Conservation (phyloP, 2,888 invertebrate genomes). For the Yponomeuta sedellus region DNA sequence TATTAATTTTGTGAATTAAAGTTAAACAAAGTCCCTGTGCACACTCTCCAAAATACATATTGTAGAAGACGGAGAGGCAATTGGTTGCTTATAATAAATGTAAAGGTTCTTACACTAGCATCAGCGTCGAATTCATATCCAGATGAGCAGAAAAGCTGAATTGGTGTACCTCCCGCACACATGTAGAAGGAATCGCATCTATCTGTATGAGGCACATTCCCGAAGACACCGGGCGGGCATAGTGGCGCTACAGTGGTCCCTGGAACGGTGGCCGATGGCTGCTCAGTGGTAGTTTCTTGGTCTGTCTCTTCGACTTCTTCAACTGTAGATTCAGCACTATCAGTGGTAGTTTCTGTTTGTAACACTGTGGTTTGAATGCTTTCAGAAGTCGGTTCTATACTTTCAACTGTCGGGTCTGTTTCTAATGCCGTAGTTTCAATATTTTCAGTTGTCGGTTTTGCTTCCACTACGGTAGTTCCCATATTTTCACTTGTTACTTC, state of each 20-base stretch:
- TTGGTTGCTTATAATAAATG: no score
- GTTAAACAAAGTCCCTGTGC: no score
- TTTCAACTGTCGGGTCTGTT: neutral
- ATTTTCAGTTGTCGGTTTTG: neutral
- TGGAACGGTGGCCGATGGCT: neutral
- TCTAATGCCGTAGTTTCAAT: neutral
- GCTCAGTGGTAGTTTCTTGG: conserved; percentile 7
- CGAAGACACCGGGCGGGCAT: conserved; percentile 13
- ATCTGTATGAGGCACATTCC: conserved; percentile 14
- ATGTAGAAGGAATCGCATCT: conserved; percentile 15
- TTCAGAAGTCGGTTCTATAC: neutral
- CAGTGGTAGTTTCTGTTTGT: neutral
- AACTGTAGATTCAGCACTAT: neutral
- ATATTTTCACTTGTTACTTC: no score
- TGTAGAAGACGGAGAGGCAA: no score
- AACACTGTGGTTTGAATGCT: neutral
- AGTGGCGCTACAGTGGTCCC: conserved; percentile 19
- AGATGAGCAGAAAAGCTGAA: conserved; percentile 11
- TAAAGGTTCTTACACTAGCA: neutral
- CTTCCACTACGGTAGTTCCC: no score
- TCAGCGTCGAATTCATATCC: conserved; percentile 13
- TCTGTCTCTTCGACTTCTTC: neutral
- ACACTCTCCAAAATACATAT: no score
- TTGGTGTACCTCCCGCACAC: conserved; percentile 7
- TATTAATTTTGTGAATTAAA: no score